Base-by-base conservation (phyloP, 2,888 invertebrate genomes). In the Perdita meconis region DNA sequence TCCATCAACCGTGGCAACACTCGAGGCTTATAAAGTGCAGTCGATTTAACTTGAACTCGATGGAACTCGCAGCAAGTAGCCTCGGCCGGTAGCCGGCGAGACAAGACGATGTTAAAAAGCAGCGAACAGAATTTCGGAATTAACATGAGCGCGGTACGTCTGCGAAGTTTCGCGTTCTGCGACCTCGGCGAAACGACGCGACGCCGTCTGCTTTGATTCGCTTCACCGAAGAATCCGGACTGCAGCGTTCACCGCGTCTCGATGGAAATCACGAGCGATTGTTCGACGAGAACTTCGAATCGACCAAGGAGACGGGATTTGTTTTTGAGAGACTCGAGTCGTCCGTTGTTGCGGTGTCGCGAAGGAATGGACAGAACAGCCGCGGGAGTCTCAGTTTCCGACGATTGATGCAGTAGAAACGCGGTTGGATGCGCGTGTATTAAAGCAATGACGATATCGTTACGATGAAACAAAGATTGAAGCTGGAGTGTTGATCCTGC, bases 1-100 rank as follows among this genome's bases (percentile, higher is more conserved):
- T 81, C 80, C 82, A 83, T 83, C 84, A 83, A 60, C 73, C 68
- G 67, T 38, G 73, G 76, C 79, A 84, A 83, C 75, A 70, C 84
- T 78, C 22, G 47, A 30, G 73, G 81, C 79, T 61, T 73, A 79
- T 68, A 63, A 76, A 26, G 44, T 50, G 65, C 69, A 69, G 67
- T 63, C 77, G 82, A 84, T 77, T 84, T 82, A 84, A 84, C 76
- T 59, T 55, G 60, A 78, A 69, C 80, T 76, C 73, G 65, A 73
- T 66, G 63, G 70, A 78, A 84, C 85, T 84, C 84, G 55, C 70
- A 57, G 53, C 66, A 82, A 82, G 82, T 80, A 76, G 84, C 66
- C 70, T 51, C 56, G 42, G 40, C 26, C 36, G 53, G 55, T 60
- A 65, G 42, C 50, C 60, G 34, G 10, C 59, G 30, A 44, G 38